phyloP scores from a whole-genome alignment of 2,113 vertebrate genomes.

The Trochalopteron elliotii region DNA sequence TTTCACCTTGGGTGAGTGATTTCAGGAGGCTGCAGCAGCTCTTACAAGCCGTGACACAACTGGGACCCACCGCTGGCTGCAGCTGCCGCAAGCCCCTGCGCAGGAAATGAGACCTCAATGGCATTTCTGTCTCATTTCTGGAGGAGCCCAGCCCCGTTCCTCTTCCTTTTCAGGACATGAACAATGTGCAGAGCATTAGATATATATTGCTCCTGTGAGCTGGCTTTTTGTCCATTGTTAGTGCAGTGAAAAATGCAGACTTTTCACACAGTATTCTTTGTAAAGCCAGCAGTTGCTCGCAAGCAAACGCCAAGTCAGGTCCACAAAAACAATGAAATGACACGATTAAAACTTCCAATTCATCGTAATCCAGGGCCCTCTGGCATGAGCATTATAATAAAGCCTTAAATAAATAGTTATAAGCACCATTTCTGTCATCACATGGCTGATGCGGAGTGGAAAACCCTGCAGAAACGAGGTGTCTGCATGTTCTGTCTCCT shows the following conservation, averaged over 20 bases:
- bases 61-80: background rate
- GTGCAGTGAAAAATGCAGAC: background rate
- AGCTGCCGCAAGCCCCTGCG: background rate
- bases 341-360: background rate
- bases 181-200: background rate
- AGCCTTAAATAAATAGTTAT: background rate
- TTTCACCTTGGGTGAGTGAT: background rate
- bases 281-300: background rate
- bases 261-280: constrained; percentile 17
- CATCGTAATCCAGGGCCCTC: background rate
- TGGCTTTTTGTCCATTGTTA: constrained; percentile 28
- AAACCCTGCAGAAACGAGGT: background rate
- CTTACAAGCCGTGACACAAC: background rate
- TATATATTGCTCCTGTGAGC: background rate
- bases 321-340: background rate
- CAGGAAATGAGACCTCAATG: constrained; percentile 27
- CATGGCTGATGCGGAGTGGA: background rate
- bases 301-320: background rate
- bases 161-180: constrained; percentile 12
- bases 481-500: background rate
- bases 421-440: background rate
- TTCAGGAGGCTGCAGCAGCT: background rate
- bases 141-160: constrained; percentile 13
- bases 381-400: background rate
- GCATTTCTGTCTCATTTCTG: constrained; percentile 52